These are phyloP conservation scores for Chiridota heheva DNA, from an alignment of 35 echinoderm and acorn worm species.

Conservation along the genomic window DNA sequence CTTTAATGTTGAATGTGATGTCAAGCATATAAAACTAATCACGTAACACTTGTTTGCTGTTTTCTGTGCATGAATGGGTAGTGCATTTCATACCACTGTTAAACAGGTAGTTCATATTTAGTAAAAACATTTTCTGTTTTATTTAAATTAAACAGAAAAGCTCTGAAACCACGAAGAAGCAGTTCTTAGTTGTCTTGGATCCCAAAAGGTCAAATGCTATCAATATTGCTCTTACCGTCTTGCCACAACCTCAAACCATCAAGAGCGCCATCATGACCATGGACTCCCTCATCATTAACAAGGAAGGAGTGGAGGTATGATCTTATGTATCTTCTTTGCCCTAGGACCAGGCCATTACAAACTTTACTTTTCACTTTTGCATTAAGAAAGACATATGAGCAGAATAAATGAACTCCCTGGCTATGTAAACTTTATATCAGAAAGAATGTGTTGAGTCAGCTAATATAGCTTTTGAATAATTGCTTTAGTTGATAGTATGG, in stretches of 20 bases:
- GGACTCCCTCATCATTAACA: conserved; percentile 87
- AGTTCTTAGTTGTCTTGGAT: conserved; percentile 78
- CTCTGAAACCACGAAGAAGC: conserved; percentile 81
- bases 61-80: no score
- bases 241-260: conserved; percentile 80
- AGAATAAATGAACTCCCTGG: no score
- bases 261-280: conserved; percentile 93
- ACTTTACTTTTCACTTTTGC: background rate
- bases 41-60: no score
- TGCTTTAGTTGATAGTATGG: no score
- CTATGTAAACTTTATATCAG: no score
- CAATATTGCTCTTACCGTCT: conserved; percentile 93
- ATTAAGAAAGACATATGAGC: background rate
- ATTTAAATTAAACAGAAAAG: conserved; percentile 66
- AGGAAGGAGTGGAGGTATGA: conserved; percentile 93
- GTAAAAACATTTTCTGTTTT: background rate
- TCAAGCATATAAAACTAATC: no score
- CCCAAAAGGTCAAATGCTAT: conserved; percentile 94
- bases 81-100: no score
- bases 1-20: no score
- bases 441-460: no score
- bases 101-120: background rate
- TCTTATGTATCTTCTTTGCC: no score
- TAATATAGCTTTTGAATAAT: no score
- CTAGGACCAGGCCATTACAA: no score